Percentiles rank a stretch among this genome's conserved stretches.
These are phyloP conservation scores for Incurvaria masculella DNA, from an alignment of 2,888 invertebrate genomes.

Conservation along the genomic window DNA sequence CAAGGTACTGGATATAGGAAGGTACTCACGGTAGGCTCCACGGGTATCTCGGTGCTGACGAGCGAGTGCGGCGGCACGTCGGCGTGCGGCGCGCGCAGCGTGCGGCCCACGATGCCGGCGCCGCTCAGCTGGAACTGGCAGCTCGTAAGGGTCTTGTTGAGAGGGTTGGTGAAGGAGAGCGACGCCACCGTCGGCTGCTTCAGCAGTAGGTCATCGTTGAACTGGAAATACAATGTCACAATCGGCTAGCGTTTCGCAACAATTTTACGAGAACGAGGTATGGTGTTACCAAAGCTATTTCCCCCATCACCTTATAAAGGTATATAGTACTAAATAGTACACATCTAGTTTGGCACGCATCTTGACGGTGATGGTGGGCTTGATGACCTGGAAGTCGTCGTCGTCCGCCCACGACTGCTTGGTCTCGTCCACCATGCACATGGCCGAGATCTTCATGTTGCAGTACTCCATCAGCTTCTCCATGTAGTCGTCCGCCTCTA, in stretches of 20 bases:
- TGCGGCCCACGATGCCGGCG: slow-evolving; percentile 61
- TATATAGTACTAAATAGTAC: no score
- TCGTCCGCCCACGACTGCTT: slow-evolving; percentile 80
- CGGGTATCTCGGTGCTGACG: slow-evolving; percentile 52
- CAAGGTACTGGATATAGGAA: no score
- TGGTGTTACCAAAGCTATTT: not conserved
- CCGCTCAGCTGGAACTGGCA: slow-evolving; percentile 71
- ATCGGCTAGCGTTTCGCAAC: no score
- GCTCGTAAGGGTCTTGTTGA: slow-evolving; percentile 59
- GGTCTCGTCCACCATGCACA: slow-evolving; percentile 79
- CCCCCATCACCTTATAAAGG: not conserved
- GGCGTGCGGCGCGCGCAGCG: slow-evolving; percentile 48
- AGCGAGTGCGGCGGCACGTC: slow-evolving; percentile 55
- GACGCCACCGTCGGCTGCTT: slow-evolving; percentile 52
- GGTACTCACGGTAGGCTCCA: slow-evolving; percentile 57
- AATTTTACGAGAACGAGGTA: not conserved
- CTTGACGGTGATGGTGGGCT: slow-evolving; percentile 66
- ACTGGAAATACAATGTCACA: slow-evolving; percentile 52
- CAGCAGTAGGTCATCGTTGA: slow-evolving; percentile 57
- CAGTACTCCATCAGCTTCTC: slow-evolving; percentile 78
- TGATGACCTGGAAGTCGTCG: slow-evolving; percentile 76
- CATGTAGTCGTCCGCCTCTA: slow-evolving; percentile 71
- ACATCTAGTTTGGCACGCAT: no score
- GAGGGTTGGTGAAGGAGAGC: slow-evolving; percentile 67
- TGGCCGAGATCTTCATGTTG: slow-evolving; percentile 74